Conservation (phyloP, 2,113 vertebrate genomes). For the Corynorhinus townsendii region DNA sequence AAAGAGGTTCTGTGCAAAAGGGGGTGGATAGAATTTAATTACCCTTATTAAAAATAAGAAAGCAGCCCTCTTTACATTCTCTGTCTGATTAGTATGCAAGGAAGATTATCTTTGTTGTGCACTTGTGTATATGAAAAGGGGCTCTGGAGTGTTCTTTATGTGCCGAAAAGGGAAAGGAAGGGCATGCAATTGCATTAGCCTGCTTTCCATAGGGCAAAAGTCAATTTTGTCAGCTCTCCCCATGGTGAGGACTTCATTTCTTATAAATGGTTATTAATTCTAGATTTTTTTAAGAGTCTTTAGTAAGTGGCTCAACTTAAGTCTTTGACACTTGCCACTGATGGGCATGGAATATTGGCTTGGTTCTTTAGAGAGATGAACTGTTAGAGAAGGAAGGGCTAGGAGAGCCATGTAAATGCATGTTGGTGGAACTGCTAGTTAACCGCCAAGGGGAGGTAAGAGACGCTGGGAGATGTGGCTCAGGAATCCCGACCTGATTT, state of each 20-base stretch:
- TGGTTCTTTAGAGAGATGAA: not conserved
- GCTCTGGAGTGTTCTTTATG: slow-evolving; percentile 46
- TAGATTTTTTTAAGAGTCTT: slow-evolving; percentile 54
- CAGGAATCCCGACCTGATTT: not conserved
- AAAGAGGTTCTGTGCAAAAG: slow-evolving; percentile 71
- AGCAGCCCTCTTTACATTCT: slow-evolving; percentile 66
- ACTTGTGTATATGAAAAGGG: slow-evolving; percentile 55
- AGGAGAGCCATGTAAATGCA: not conserved
- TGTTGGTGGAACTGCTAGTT: not conserved
- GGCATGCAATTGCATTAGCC: slow-evolving; percentile 53
- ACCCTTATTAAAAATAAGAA: slow-evolving; percentile 81
- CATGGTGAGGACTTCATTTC: slow-evolving; percentile 50
- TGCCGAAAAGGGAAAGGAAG: slow-evolving; percentile 61
- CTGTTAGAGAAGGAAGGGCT: not conserved
- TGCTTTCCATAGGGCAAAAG: slow-evolving; percentile 53
- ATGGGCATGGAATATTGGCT: not conserved
- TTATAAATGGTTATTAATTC: slow-evolving; percentile 58
- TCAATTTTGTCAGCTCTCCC: slow-evolving; percentile 49
- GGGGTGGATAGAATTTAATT: slow-evolving; percentile 81
- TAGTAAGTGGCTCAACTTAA: slow-evolving; percentile 49
- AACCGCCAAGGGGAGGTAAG: accelerated
- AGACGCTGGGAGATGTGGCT: not conserved
- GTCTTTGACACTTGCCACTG: slow-evolving; percentile 65
- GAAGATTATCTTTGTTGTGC: slow-evolving; percentile 74
- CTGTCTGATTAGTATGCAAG: slow-evolving; percentile 71